phyloP scores from a whole-genome alignment of 2,797 vertebrate species.

The Hybognathus amarus region DNA sequence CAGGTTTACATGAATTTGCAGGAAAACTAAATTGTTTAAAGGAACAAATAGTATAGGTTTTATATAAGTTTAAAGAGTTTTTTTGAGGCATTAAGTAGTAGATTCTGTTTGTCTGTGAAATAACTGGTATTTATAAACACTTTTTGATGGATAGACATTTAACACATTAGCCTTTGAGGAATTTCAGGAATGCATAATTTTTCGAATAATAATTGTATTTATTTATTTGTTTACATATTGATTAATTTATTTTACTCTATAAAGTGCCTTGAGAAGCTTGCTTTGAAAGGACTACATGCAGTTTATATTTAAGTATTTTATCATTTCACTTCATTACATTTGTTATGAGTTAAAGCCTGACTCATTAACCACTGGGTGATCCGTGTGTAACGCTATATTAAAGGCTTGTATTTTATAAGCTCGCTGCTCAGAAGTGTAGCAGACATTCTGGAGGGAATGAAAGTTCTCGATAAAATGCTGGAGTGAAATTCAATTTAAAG shows the following conservation, averaged over 20 bases:
- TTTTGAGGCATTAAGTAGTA: background rate
- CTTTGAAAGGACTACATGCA: background rate
- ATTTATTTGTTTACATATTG: background rate
- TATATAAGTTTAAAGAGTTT: background rate
- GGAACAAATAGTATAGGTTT: background rate
- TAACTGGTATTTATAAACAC: background rate
- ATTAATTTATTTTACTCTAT: background rate
- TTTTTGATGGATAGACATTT: background rate
- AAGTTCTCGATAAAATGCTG: background rate
- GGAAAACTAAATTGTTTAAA: background rate
- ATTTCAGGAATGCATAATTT: background rate
- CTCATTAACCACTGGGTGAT: background rate
- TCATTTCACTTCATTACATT: background rate
- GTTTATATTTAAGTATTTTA: background rate
- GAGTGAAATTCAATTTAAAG: conserved; percentile 33
- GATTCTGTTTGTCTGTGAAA: background rate
- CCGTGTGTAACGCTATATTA: background rate
- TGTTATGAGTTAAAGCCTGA: background rate
- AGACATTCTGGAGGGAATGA: background rate
- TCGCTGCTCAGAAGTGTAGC: background rate
- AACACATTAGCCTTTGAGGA: background rate
- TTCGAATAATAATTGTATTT: background rate
- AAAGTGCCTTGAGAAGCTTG: background rate
- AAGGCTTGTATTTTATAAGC: background rate
- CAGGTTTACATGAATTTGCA: background rate